These are phyloP conservation scores for Buceros bicornis DNA, from an alignment of 2,797 vertebrate genomes.

Conservation along the genomic window DNA sequence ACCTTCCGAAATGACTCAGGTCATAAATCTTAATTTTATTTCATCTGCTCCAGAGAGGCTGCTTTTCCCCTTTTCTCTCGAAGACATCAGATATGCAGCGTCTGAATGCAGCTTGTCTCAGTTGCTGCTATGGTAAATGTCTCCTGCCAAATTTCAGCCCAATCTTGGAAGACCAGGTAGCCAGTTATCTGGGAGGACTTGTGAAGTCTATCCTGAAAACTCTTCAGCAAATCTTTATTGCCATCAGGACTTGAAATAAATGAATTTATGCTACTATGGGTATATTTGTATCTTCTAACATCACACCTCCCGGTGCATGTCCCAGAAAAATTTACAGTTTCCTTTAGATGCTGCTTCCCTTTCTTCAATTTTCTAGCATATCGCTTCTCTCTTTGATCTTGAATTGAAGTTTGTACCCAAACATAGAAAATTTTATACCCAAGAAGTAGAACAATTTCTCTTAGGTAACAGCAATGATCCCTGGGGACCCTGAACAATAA, in stretches of 20 bases:
- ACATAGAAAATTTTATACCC: not conserved
- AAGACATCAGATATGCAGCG: not conserved
- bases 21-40: constrained; percentile 49
- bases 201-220: not conserved
- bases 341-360: not conserved
- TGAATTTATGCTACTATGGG: not conserved
- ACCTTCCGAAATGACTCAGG: constrained; percentile 27
- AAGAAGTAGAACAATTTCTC: not conserved
- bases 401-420: not conserved
- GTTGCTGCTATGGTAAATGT: not conserved
- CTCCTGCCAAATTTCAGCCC: not conserved
- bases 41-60: not conserved
- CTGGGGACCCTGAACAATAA: not conserved
- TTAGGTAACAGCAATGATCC: not conserved
- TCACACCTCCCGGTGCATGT: not conserved
- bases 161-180: not conserved
- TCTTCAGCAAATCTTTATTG: not conserved
- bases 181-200: not conserved
- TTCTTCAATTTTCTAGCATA: not conserved
- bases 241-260: not conserved
- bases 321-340: not conserved
- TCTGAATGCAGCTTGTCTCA: not conserved
- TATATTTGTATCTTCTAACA: not conserved
- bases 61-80: not conserved
- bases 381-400: not conserved